Conservation (phyloP, 2,888 invertebrate genomes). For the Argyresthia goedartella region DNA sequence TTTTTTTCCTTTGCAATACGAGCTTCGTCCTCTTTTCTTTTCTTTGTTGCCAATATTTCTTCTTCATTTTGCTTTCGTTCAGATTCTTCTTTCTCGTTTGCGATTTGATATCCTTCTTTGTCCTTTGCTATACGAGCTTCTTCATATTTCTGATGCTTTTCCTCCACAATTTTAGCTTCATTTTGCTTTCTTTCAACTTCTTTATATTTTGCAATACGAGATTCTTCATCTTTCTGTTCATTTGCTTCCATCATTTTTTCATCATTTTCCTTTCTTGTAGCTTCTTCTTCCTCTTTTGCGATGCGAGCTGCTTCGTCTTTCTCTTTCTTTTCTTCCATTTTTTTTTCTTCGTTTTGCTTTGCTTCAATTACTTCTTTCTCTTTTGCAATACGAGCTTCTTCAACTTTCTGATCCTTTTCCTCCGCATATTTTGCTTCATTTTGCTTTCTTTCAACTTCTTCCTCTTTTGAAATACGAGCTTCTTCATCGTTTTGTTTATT, state of each 20-base stretch:
- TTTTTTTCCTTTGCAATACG: too few relatives aligned
- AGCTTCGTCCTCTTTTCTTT: conserved; percentile 7
- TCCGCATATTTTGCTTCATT: conserved; percentile 7
- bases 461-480: neutral
- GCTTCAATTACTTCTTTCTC: conserved; percentile 11
- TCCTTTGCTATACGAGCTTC: too few relatives aligned
- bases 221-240: conserved; percentile 11
- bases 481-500: too few relatives aligned
- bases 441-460: conserved; percentile 15
- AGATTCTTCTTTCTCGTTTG: conserved; percentile 3
- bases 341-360: conserved; percentile 7
- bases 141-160: too few relatives aligned
- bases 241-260: conserved; percentile 3
- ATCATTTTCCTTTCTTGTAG: too few relatives aligned
- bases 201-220: conserved; percentile 11
- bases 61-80: conserved; percentile 6
- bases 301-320: conserved; percentile 2
- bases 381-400: neutral
- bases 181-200: conserved; percentile 6
- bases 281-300: too few relatives aligned
- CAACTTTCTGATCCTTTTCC: conserved; percentile 7
- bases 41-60: neutral
- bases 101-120: neutral
- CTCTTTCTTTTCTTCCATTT: conserved; percentile 4
- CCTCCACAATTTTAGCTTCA: neutral